Evolutionary conservation across 2,113 vertebrate genomes (phyloP).

Genomic region (Phyllostomus hastatus): DNA sequence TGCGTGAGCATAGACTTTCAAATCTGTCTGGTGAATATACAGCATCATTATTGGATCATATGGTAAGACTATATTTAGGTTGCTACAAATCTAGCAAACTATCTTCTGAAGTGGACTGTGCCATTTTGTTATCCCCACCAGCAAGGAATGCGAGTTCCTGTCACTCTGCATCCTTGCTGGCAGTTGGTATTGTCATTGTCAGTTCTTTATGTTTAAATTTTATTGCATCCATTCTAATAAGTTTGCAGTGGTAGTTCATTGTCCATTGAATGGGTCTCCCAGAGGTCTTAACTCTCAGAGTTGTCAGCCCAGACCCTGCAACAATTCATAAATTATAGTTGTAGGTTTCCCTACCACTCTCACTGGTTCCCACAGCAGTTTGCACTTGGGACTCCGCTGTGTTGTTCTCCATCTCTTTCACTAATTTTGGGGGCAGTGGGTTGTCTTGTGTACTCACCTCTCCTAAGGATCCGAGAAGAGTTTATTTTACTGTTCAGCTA

Average conservation of each 20-base stretch:
- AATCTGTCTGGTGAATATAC: not conserved
- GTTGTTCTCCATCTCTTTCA: not conserved
- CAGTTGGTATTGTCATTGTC: not conserved
- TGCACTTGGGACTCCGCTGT: not conserved
- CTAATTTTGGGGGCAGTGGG: not conserved
- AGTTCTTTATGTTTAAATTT: not conserved
- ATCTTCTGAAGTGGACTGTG: not conserved
- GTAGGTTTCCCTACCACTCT: not conserved
- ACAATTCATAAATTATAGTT: not conserved
- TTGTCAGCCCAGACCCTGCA: not conserved
- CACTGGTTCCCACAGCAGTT: not conserved
- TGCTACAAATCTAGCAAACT: not conserved
- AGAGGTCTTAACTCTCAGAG: not conserved
- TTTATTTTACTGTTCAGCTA: not conserved
- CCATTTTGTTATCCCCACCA: not conserved
- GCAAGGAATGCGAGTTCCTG: not conserved
- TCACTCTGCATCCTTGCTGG: not conserved
- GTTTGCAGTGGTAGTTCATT: not conserved
- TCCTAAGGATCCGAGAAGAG: not conserved
- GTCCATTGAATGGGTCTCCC: not conserved
- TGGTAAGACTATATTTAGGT: not conserved
- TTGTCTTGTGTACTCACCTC: not conserved
- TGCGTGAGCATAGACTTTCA: not conserved
- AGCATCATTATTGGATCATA: not conserved
- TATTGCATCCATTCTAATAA: not conserved